Conservation (phyloP, 2,888 invertebrate genomes). For the Lottia gigantea region DNA sequence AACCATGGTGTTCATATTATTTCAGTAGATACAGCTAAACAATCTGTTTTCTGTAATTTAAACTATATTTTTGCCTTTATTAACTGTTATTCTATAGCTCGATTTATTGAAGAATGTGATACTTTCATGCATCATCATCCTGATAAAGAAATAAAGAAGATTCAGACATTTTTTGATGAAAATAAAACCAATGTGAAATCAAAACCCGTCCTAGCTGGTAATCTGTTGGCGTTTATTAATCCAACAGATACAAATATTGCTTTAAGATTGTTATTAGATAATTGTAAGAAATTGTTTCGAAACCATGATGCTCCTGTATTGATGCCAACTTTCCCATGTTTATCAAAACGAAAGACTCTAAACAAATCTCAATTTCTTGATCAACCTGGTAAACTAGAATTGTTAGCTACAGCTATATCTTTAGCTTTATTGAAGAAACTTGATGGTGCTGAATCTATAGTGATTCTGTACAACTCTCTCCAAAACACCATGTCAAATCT, state of each 20-base stretch:
- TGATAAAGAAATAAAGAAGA: slow-evolving; percentile 81
- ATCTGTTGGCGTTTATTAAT: slow-evolving; percentile 40
- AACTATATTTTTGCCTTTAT: slow-evolving; percentile 48
- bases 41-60: slow-evolving; percentile 48
- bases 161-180: slow-evolving; percentile 39
- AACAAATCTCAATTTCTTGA: neutral
- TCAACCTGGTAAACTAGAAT: neutral
- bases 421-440: neutral
- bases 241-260: slow-evolving; percentile 27
- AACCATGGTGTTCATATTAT: slow-evolving; percentile 34
- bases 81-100: slow-evolving; percentile 65
- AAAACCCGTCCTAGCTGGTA: slow-evolving; percentile 41
- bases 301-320: slow-evolving; percentile 35
- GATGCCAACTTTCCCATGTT: slow-evolving; percentile 49
- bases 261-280: slow-evolving; percentile 34
- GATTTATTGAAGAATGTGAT: slow-evolving; percentile 79
- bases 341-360: slow-evolving; percentile 38
- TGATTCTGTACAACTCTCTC: neutral
- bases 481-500: neutral
- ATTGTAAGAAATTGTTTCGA: slow-evolving; percentile 36
- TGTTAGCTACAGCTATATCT: neutral
- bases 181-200: slow-evolving; percentile 35
- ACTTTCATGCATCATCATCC: slow-evolving; percentile 84
- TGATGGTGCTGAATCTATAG: neutral
- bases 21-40: slow-evolving; percentile 36